phyloP scores from a whole-genome alignment of 2,113 vertebrate genomes.

The Amia ocellicauda region DNA sequence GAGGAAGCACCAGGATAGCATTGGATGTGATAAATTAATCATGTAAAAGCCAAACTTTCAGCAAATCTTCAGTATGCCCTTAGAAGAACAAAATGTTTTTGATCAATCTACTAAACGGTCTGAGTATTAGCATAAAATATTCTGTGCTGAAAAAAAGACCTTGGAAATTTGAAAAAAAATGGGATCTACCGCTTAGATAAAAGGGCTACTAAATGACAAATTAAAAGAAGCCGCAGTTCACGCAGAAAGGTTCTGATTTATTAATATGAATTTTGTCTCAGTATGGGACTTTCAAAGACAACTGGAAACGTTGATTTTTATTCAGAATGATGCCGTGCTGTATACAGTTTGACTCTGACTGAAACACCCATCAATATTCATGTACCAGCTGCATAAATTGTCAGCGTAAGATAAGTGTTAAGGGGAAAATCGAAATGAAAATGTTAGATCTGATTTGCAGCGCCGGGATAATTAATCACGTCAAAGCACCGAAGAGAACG shows the following conservation, averaged over 20 bases:
- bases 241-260: constrained; percentile 26
- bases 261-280: constrained; percentile 29
- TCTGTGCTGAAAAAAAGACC: background rate
- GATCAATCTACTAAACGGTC: constrained; percentile 22
- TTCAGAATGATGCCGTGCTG: constrained; percentile 14
- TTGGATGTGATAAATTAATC: constrained; percentile 13
- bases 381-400: constrained; percentile 23
- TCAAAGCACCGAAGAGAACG: constrained; percentile 15
- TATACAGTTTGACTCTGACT: constrained; percentile 16
- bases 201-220: constrained; percentile 27
- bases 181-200: constrained; percentile 14
- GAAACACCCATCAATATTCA: constrained; percentile 32
- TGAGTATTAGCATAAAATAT: constrained; percentile 17
- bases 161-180: background rate
- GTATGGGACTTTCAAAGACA: constrained; percentile 30
- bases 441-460: constrained; percentile 19
- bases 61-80: constrained; percentile 11
- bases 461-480: constrained; percentile 23
- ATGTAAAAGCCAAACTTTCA: constrained; percentile 6
- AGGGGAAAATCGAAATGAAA: constrained; percentile 33
- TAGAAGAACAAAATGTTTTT: constrained; percentile 25
- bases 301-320: constrained; percentile 19
- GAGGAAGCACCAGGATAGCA: constrained; percentile 8
- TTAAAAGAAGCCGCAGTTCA: constrained; percentile 11
- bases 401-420: constrained; percentile 18